A percentile compares a stretch with the other conserved stretches of the same genome.
These are phyloP conservation scores for Meiosimyza platycephala DNA, from an alignment of 2,888 invertebrate species.

Conservation along the genomic window DNA sequence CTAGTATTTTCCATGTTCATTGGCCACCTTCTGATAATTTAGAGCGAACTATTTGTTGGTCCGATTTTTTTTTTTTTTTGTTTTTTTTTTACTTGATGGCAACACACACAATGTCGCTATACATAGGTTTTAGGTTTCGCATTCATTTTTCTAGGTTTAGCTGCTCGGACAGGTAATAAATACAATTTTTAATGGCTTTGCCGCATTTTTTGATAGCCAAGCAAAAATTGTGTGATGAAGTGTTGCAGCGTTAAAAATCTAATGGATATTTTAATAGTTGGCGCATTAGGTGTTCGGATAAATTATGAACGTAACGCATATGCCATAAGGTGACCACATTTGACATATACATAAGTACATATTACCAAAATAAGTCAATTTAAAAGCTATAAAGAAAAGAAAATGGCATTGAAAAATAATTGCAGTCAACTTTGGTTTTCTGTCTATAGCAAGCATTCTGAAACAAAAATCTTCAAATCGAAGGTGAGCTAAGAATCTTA, in stretches of 20 bases:
- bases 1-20: slow-evolving; percentile 37
- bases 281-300: slow-evolving; percentile 29
- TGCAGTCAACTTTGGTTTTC: too few species aligned
- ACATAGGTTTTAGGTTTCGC: slow-evolving; percentile 34
- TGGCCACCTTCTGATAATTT: slow-evolving; percentile 45
- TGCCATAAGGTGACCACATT: background rate
- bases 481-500: too few species aligned
- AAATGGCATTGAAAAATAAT: too few species aligned
- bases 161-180: slow-evolving; percentile 52
- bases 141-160: slow-evolving; percentile 43
- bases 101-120: slow-evolving; percentile 23
- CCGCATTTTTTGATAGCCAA: slow-evolving; percentile 51
- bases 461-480: too few species aligned
- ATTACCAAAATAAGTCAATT: too few species aligned
- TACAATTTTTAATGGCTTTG: slow-evolving; percentile 58
- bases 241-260: slow-evolving; percentile 37
- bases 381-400: too few species aligned
- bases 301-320: slow-evolving; percentile 15
- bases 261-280: slow-evolving; percentile 41
- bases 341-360: too few species aligned
- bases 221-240: slow-evolving; percentile 43
- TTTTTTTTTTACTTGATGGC: slow-evolving; percentile 32
- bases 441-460: too few species aligned
- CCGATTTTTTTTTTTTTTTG: slow-evolving; percentile 29
- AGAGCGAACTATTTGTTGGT: slow-evolving; percentile 42